These are phyloP conservation scores for Periophthalmodon schlosseri DNA, from an alignment of 2,113 vertebrate species.

Conservation along the genomic window DNA sequence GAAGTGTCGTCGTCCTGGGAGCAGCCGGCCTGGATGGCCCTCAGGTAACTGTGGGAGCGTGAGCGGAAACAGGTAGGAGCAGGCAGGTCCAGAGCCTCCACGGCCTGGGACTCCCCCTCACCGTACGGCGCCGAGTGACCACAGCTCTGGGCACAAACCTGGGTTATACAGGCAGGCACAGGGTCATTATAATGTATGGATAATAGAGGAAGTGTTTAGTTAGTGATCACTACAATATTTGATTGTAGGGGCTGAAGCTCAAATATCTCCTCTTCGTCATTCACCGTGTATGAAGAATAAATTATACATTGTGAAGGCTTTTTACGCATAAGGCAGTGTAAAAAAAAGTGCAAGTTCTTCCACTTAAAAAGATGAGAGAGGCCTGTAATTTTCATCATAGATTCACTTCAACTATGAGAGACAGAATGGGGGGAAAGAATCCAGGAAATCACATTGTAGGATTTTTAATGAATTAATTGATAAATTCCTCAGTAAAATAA, in stretches of 20 bases:
- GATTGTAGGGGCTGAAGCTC: background rate
- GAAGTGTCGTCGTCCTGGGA: conserved; percentile 96
- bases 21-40: conserved; percentile 97
- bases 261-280: background rate
- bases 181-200: background rate
- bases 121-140: conserved; percentile 82
- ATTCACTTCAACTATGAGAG: too few species aligned
- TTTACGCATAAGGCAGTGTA: too few species aligned
- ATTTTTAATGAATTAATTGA: too few species aligned
- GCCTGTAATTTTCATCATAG: too few species aligned
- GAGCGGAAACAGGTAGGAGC: conserved; percentile 96
- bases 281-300: too few species aligned
- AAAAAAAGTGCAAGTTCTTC: too few species aligned
- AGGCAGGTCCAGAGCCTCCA: conserved; percentile 90
- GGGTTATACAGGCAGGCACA: conserved; percentile 34
- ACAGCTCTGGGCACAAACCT: conserved; percentile 85
- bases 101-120: conserved; percentile 82
- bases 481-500: too few species aligned
- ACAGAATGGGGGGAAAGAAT: too few species aligned
- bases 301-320: too few species aligned
- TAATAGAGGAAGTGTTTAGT: background rate
- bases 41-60: conserved; percentile 97
- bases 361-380: too few species aligned
- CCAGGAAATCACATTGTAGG: too few species aligned
- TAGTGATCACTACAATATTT: too few species aligned